Percentiles rank a stretch among this genome's conserved stretches.
These are phyloP conservation scores for Coracopsis vasa DNA, from an alignment of 2,113 vertebrate genomes.

Conservation along the genomic window DNA sequence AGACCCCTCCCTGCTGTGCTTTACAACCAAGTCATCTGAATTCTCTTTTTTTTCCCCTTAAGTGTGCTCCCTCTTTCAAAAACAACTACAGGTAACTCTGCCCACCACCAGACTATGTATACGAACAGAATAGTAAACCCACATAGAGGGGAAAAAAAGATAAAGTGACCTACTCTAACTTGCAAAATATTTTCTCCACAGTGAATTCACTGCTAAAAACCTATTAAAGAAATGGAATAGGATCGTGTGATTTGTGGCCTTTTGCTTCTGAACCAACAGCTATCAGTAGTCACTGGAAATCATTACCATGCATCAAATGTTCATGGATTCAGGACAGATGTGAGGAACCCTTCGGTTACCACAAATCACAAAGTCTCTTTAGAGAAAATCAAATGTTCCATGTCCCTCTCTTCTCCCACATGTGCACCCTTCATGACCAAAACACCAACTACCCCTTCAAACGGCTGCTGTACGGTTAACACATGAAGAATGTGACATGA, in stretches of 20 bases:
- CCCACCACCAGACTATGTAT: not conserved
- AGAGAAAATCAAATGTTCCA: not conserved
- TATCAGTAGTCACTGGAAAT: not conserved
- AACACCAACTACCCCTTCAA: not conserved
- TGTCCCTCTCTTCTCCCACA: not conserved
- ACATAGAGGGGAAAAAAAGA: accelerated
- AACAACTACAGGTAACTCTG: not conserved
- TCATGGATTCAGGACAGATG: not conserved
- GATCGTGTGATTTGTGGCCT: not conserved
- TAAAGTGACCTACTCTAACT: not conserved
- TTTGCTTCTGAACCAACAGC: not conserved
- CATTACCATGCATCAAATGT: not conserved
- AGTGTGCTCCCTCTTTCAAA: not conserved
- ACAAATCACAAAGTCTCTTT: not conserved
- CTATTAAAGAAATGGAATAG: not conserved
- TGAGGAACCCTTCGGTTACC: not conserved
- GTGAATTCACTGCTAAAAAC: not conserved
- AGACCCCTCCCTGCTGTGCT: not conserved
- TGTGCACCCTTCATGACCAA: not conserved
- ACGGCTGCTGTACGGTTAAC: not conserved
- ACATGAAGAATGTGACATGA: not conserved
- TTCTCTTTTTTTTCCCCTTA: not conserved
- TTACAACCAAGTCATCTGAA: not conserved
- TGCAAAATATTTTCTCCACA: not conserved
- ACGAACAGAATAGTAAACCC: not conserved